Evolutionary conservation across 2,113 vertebrate genomes (phyloP).

Genomic region (Malurus melanocephalus): DNA sequence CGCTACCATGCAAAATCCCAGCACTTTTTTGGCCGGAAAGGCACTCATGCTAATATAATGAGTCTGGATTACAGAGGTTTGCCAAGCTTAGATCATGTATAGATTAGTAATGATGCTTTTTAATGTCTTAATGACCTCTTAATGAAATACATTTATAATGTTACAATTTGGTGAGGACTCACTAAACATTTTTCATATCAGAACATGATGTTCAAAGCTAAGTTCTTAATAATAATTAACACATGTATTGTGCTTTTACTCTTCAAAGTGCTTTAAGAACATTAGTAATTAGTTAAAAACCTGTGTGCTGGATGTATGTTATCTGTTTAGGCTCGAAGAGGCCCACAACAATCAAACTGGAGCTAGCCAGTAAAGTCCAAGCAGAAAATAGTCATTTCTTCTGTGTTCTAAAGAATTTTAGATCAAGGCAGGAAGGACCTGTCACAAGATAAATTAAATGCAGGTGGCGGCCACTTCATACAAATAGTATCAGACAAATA

Average conservation of each 20-base stretch:
- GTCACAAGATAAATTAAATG: slow-evolving; percentile 50
- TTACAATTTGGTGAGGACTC: slow-evolving; percentile 27
- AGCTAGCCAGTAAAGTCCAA: slow-evolving; percentile 34
- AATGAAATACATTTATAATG: slow-evolving; percentile 63
- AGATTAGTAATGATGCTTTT: slow-evolving; percentile 61
- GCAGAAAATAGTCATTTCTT: slow-evolving; percentile 26
- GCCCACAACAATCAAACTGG: slow-evolving; percentile 38
- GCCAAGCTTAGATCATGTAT: slow-evolving; percentile 59
- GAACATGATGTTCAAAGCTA: slow-evolving; percentile 54
- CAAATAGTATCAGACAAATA: slow-evolving; percentile 23
- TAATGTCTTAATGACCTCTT: slow-evolving; percentile 60
- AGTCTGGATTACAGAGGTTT: slow-evolving; percentile 47
- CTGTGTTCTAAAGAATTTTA: slow-evolving; percentile 38
- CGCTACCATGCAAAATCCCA: slow-evolving; percentile 61
- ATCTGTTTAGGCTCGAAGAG: slow-evolving; percentile 56
- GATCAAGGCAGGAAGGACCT: slow-evolving; percentile 36
- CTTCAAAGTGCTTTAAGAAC: slow-evolving; percentile 57
- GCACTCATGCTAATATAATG: slow-evolving; percentile 37
- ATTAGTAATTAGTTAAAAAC: slow-evolving; percentile 50
- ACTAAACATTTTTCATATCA: slow-evolving; percentile 43
- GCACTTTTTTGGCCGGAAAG: slow-evolving; percentile 52
- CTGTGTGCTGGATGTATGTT: not conserved
- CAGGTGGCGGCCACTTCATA: slow-evolving; percentile 35
- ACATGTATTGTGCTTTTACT: slow-evolving; percentile 30
- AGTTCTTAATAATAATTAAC: slow-evolving; percentile 58